Base-by-base conservation (phyloP, 2,888 invertebrate genomes). In the Andrena bucephala region DNA sequence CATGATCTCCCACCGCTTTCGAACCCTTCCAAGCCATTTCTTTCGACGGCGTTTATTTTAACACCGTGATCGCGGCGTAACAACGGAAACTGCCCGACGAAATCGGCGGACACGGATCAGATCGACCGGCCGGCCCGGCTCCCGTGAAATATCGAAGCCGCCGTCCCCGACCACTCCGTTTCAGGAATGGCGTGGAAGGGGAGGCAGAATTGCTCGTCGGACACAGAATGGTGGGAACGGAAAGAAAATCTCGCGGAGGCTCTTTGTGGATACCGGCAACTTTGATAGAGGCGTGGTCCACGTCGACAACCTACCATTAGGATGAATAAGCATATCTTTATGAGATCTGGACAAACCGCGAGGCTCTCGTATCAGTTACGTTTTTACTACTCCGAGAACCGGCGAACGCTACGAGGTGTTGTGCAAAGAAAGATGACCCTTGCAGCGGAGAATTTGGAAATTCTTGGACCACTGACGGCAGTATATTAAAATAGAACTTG, bases 251-350 rank as follows among this genome's bases (percentile, higher is more conserved):
- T 63, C 42, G 52, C 73, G 42, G 62, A 75, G 70, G 66, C 66
- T 79, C 85, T 85, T 87, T 87, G 85, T 86, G 63, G 83, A 70
- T 68, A 83, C 85, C 86, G 86, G 75, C 82, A 57, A 74, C 87
- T 86, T 82, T 82, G 79, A 85, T 70, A 83, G 80, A 87, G 88
- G 87, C 87, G 88, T 86, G 42, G 80, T 62, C 73, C 83, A 54
- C 50, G 81, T 87, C 80, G 84, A 89, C 87, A 87, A 84, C 81
- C 88, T 76, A 79, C 81, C 77, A 88, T 88, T 87, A 88, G 69
- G 79, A 79, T 80, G 86, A 88, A 84, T 83, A 87, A 88, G 86
- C 84, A 84, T 87, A 88, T 85, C 85, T 88, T 88, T 86, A 83
- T 80, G 83, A 80, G 83, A 88, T 78, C 77, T 81, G 77, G 73